phyloP scores from a whole-genome alignment of 2,888 invertebrate species.

The Lumbricus terrestris region DNA sequence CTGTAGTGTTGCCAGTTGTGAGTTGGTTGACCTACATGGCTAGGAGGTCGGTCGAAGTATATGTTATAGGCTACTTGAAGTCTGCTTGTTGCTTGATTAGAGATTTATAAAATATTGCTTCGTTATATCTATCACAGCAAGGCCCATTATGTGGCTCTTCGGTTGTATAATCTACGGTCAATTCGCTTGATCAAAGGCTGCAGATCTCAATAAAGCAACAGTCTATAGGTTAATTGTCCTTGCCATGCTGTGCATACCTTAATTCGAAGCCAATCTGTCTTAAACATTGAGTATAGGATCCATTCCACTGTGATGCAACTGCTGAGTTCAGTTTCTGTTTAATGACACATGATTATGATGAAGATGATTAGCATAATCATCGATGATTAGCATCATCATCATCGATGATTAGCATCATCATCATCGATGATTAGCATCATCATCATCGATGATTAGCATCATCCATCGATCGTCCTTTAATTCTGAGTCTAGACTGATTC shows the following conservation, averaged over 20 bases:
- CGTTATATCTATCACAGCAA: not conserved
- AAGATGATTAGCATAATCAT: too few species aligned
- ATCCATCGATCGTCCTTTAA: too few species aligned
- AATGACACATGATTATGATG: too few species aligned
- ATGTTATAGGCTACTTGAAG: not conserved
- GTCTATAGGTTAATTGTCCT: not conserved
- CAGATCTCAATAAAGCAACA: not conserved
- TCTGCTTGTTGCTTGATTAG: not conserved
- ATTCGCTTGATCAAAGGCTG: not conserved
- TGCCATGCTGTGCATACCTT: not conserved
- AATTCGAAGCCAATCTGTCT: not conserved
- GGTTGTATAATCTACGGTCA: not conserved
- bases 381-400: too few species aligned
- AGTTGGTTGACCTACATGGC: not conserved
- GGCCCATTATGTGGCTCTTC: not conserved
- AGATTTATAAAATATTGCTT: not conserved
- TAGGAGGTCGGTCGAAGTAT: not conserved
- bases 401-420: too few species aligned
- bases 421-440: too few species aligned
- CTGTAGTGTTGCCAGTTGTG: not conserved
- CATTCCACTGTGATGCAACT: not conserved
- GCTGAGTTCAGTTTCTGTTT: not conserved
- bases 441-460: too few species aligned
- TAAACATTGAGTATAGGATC: not conserved
- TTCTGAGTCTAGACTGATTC: too few species aligned